Percentiles rank a stretch among this genome's conserved stretches.
phyloP scores from a whole-genome alignment of 2,888 invertebrate species.

The Entomobrya proxima region DNA sequence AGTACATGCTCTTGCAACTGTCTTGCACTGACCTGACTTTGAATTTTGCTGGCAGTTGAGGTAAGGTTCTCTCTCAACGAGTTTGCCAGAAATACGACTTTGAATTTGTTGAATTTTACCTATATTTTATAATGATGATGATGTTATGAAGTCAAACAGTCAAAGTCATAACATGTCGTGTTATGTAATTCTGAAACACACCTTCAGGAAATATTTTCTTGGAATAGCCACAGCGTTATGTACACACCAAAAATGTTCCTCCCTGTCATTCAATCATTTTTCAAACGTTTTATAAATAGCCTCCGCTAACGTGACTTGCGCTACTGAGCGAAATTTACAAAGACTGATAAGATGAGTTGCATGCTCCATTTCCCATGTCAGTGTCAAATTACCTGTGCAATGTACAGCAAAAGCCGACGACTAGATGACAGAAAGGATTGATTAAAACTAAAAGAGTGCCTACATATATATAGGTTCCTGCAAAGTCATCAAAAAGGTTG shows the following conservation, averaged over 20 bases:
- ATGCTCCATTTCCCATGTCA: slow-evolving; percentile 49
- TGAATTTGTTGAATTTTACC: background rate
- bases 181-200: background rate
- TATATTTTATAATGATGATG: background rate
- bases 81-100: too few species aligned
- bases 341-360: background rate
- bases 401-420: background rate
- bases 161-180: background rate
- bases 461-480: too few species aligned
- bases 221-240: background rate
- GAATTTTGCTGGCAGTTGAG: background rate
- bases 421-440: background rate
- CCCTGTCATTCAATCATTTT: background rate
- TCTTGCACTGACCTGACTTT: slow-evolving; percentile 3
- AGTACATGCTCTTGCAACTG: background rate
- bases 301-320: background rate
- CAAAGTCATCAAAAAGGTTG: background rate
- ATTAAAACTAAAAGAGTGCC: slow-evolving; percentile 20
- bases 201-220: background rate
- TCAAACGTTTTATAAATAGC: background rate
- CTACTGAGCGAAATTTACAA: background rate
- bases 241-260: background rate
- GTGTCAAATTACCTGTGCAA: slow-evolving; percentile 27
- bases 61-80: background rate
- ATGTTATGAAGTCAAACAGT: background rate